Percentiles rank a stretch among this genome's conserved stretches.
Conservation (phyloP, 2,888 invertebrate species). For the Stomorhina lunata region DNA sequence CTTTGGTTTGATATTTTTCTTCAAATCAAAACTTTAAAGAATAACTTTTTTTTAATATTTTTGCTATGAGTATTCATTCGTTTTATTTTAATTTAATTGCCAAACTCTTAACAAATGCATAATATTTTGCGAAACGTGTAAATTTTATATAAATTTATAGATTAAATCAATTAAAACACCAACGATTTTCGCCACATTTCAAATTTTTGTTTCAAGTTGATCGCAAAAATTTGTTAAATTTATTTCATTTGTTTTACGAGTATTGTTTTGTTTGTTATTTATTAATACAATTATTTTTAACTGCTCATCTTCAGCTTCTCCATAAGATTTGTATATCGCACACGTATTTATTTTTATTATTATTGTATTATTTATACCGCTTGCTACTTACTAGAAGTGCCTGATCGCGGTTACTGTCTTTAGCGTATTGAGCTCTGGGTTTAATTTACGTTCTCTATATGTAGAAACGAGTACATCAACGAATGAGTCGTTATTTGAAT, state of each 20-base stretch:
- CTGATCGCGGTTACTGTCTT: slow-evolving; percentile 55
- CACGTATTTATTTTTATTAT: neutral
- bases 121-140: neutral
- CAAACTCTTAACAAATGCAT: slow-evolving; percentile 32
- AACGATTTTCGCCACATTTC: slow-evolving; percentile 46
- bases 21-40: slow-evolving; percentile 22
- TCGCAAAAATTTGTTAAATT: slow-evolving; percentile 37
- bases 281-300: slow-evolving; percentile 25
- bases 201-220: slow-evolving; percentile 34
- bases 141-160: neutral
- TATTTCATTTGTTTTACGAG: slow-evolving; percentile 41
- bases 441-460: slow-evolving; percentile 50
- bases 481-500: slow-evolving; percentile 18
- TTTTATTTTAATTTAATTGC: neutral
- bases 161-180: slow-evolving; percentile 23
- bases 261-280: slow-evolving; percentile 35
- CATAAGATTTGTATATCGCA: neutral
- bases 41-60: neutral
- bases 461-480: slow-evolving; percentile 39
- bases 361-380: slow-evolving; percentile 37
- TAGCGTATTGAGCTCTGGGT: slow-evolving; percentile 48
- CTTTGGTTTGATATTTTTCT: neutral
- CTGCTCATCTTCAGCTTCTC: slow-evolving; percentile 48
- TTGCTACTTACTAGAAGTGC: slow-evolving; percentile 26
- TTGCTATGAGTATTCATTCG: neutral